Conservation (phyloP, 2,888 invertebrate species). For the Smittia sp. region DNA sequence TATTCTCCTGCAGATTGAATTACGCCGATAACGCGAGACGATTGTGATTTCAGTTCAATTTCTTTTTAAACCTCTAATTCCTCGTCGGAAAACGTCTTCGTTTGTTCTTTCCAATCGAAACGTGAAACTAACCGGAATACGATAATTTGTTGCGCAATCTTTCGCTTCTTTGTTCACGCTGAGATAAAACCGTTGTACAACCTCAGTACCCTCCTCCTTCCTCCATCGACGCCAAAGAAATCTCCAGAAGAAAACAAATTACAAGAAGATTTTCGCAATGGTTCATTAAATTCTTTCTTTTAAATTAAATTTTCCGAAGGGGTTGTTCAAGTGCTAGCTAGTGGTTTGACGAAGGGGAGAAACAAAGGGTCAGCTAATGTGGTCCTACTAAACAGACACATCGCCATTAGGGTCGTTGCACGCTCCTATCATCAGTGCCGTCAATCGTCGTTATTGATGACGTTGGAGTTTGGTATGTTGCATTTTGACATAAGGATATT, state of each 20-base stretch:
- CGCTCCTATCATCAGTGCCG: too few relatives aligned
- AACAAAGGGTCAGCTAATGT: too few relatives aligned
- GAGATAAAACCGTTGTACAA: neutral
- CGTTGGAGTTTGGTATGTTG: too few relatives aligned
- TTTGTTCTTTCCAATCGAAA: neutral
- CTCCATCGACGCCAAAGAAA: neutral
- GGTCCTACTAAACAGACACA: too few relatives aligned
- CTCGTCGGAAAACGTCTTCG: neutral
- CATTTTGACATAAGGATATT: too few relatives aligned
- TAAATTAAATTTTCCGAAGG: neutral
- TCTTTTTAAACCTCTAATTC: neutral
- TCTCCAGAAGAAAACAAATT: neutral
- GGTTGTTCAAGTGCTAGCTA: neutral
- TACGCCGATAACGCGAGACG: neutral
- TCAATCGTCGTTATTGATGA: too few relatives aligned
- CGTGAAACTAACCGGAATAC: neutral
- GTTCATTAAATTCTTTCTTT: neutral
- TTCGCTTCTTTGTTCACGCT: neutral
- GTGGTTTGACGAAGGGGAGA: neutral
- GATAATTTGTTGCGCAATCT: conserved; percentile 8
- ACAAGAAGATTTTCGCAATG: neutral
- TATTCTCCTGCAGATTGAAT: neutral
- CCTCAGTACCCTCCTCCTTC: neutral
- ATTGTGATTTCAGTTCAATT: neutral
- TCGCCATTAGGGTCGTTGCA: too few relatives aligned